Evolutionary conservation across 2,888 invertebrate genomes (phyloP), one percentile per base, ranked within the genome.

Genomic region (Xanthia togata): DNA sequence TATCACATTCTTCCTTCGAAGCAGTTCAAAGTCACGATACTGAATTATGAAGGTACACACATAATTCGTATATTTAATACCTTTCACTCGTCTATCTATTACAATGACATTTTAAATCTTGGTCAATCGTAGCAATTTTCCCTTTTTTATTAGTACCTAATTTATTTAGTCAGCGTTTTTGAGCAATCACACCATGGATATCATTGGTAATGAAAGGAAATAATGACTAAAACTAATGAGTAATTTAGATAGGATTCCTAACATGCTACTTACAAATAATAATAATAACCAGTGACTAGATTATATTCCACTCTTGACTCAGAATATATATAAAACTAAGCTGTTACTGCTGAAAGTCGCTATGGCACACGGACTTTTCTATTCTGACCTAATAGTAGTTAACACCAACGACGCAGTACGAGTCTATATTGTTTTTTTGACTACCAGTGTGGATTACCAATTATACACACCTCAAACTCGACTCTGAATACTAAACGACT

Each of bases 61-160:
- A 75, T 76, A 82, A 82, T 82, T 87, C 78, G 76, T 78, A 64
- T 78, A 76, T 70, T 67, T 74, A 64, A 23, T 78, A 79, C 63
- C 83, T 81, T 73, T 81, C 83, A 83, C 84, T 79, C 83, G 26
- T 76, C 75, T 76, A 76, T 73, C 68, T 83, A 85, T 83, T 84
- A 81, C 86, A 86, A 82, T 87, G 88, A 89, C 88, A 83, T 83
- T 79, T 88, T 81, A 87, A 88, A 86, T 86, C 89, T 91, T 91
- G 90, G 88, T 89, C 90, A 91, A 91, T 88, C 88, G 85, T 77
- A 55, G 70, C 73, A 59, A 76, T 78, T 73, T 70, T 38, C 23
- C 23, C 47, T 41, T 65, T 62, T 76, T 23, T 50, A 80, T 53
- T 79, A 71, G 73, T 83, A 82, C 64, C 70, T 82, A 82, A 75